A percentile compares a stretch with the other conserved stretches of the same genome.
Conservation (phyloP, 2,797 vertebrate species). For the Pagetopsis macropterus region DNA sequence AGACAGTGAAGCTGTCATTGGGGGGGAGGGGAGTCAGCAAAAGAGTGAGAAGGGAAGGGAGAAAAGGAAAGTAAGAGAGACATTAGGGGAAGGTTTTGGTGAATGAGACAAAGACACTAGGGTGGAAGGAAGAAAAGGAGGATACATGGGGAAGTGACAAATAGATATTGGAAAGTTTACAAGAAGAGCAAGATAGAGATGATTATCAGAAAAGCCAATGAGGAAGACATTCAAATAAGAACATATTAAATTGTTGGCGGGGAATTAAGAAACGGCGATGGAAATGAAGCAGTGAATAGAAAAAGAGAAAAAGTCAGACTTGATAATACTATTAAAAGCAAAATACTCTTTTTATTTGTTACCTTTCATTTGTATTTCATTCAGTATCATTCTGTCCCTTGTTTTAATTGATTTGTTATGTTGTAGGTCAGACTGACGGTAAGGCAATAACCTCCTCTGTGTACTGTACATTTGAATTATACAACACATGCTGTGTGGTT, state of each 20-base stretch:
- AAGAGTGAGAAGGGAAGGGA: conserved; percentile 8
- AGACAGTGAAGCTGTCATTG: conserved; percentile 53
- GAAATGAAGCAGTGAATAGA: background rate
- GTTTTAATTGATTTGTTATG: too few relatives aligned
- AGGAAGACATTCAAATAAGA: background rate
- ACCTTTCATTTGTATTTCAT: too few relatives aligned
- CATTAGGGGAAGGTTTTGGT: conserved; percentile 18
- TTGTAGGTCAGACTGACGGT: too few relatives aligned
- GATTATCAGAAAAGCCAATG: background rate
- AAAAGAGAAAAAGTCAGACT: background rate
- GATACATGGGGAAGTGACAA: background rate
- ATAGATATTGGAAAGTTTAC: background rate
- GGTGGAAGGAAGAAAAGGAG: conserved; percentile 6
- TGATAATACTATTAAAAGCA: too few relatives aligned
- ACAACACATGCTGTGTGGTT: too few relatives aligned
- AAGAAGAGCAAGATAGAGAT: background rate
- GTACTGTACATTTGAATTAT: too few relatives aligned
- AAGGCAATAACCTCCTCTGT: too few relatives aligned
- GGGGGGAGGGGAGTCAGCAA: background rate
- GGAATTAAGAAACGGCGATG: background rate
- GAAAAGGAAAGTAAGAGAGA: conserved; percentile 15
- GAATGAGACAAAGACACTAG: conserved; percentile 16
- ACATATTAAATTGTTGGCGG: background rate
- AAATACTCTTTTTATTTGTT: too few relatives aligned
- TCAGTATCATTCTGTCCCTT: too few relatives aligned